Evolutionary conservation across 2,888 invertebrate species (phyloP).

Genomic region (Drosophila fulvimacula): DNA sequence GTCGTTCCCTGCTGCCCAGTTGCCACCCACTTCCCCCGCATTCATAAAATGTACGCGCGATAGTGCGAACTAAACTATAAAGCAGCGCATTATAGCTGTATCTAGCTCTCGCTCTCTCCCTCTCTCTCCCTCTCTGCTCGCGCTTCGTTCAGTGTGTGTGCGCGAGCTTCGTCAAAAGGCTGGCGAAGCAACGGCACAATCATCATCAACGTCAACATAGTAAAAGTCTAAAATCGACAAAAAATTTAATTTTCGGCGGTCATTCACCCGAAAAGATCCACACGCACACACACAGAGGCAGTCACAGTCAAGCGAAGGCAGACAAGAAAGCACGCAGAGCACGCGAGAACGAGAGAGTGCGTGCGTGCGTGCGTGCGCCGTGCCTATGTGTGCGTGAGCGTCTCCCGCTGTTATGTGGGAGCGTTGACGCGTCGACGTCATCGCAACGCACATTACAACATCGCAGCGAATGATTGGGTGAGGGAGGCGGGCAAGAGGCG

Average conservation of each 20-base stretch:
- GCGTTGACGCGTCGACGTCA: slow-evolving; percentile 63
- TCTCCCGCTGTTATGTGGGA: slow-evolving; percentile 64
- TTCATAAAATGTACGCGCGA: slow-evolving; percentile 52
- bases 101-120: slow-evolving; percentile 4
- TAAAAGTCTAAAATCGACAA: slow-evolving; percentile 84
- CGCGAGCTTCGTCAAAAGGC: slow-evolving; percentile 37
- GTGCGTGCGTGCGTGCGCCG: slow-evolving; percentile 14
- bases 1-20: slow-evolving; percentile 39
- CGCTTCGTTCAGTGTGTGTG: slow-evolving; percentile 4
- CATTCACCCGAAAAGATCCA: slow-evolving; percentile 82
- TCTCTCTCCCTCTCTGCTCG: not conserved
- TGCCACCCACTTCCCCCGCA: slow-evolving; percentile 29
- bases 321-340: slow-evolving; percentile 40
- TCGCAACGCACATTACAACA: slow-evolving; percentile 72
- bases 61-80: slow-evolving; percentile 68
- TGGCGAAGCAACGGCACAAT: slow-evolving; percentile 51
- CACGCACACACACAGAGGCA: slow-evolving; percentile 38
- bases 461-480: slow-evolving; percentile 18
- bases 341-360: slow-evolving; percentile 10
- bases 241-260: slow-evolving; percentile 84
- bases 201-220: slow-evolving; percentile 79
- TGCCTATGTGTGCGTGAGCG: slow-evolving; percentile 17
- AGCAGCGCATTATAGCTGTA: slow-evolving; percentile 42
- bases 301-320: slow-evolving; percentile 13
- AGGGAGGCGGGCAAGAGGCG: not conserved